Base-by-base conservation (phyloP, 2,888 invertebrate genomes). In the Chymomyza procnemis region DNA sequence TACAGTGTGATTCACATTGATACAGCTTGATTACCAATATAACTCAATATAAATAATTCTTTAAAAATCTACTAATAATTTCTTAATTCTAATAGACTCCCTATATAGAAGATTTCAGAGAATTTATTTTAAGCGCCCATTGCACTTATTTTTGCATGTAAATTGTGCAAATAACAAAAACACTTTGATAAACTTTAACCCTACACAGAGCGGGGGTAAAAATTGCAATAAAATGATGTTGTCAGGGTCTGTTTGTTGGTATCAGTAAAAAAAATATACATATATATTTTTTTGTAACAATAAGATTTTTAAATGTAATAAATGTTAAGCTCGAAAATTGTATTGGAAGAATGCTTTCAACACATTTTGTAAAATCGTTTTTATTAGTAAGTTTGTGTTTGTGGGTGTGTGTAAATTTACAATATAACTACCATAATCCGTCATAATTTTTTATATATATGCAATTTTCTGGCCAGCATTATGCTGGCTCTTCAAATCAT, bases 301-400 rank as follows among this genome's bases (percentile, higher is more conserved):
- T 50, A 18, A 14, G 16, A 50, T 50, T 50, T 50, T 50, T 50
- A 50, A 50, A 16, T 50, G 50, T 18, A 50, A 50, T 50, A 50
- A 50, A 50, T 4, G 9, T 16, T 50, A 6, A 50, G 4, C 8
- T 8, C 50, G 18, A 50, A n/a, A 50, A 19, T 4, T 18, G 50
- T 18, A 18, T n/a, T 50, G 50, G 8, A 41, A 41, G 3, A 41
- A 41, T 41, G 16, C 50, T 50, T 50, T 50, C 9, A 19, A 50
- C 50, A 19, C 50, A 50, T 50, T 50, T 50, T 70, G 65, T 78
- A 74, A 75, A 75, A 75, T 78, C 50, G 19, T 16, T 16, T 50
- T 80, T 79, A 77, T 77, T 80, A 81, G 69, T 78, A 79, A 85
- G 83, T 83, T 73, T 80, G 80, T 80, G 80, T 85, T 26, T 26